Conservation (phyloP, 2,888 invertebrate genomes). For the Phrixothrix hirtus region DNA sequence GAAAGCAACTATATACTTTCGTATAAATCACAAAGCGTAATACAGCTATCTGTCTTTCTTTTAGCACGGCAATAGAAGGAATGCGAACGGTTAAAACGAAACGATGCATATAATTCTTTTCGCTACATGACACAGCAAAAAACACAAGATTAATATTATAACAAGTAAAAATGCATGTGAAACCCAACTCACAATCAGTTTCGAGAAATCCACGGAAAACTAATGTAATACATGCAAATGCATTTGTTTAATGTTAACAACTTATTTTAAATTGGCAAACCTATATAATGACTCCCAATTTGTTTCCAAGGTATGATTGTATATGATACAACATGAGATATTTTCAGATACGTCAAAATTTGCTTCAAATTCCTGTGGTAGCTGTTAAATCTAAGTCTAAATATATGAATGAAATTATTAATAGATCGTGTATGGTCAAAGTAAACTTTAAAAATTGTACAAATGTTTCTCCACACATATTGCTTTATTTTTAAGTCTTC, state of each 20-base stretch:
- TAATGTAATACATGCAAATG: conserved; percentile 22
- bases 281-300: no score
- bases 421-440: no score
- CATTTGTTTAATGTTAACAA: conserved; percentile 13
- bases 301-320: no score
- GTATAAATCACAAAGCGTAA: conserved; percentile 14
- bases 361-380: no score
- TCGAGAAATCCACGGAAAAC: conserved; percentile 5
- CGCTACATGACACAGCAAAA: conserved; percentile 10
- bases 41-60: conserved; percentile 18
- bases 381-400: no score
- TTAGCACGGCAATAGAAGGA: conserved; percentile 12
- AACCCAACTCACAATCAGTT: conserved; percentile 10
- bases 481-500: no score
- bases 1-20: conserved; percentile 14
- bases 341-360: no score
- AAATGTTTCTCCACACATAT: no score
- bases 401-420: no score
- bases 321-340: no score
- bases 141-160: conserved; percentile 11
- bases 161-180: conserved; percentile 14
- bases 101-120: conserved; percentile 15
- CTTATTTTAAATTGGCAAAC: conserved; percentile 6
- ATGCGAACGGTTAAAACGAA: conserved; percentile 13
- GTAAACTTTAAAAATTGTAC: no score